Evolutionary conservation across 2,888 invertebrate species (phyloP).

Genomic region (Rugalucina vietnamica): DNA sequence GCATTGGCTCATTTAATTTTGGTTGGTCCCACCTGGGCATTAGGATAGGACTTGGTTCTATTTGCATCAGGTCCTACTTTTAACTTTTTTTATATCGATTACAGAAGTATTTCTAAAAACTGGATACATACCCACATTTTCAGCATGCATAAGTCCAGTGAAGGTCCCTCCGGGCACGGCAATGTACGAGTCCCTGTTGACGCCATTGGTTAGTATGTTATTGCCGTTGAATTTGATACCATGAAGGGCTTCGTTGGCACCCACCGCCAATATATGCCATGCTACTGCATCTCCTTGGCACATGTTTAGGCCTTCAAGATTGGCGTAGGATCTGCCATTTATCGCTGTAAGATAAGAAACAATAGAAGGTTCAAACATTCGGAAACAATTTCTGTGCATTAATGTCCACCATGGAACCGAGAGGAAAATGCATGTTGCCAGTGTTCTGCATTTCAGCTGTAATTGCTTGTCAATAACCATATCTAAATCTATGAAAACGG

Average conservation of each 20-base stretch:
- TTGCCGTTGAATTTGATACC: slow-evolving; percentile 66
- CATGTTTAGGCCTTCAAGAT: slow-evolving; percentile 61
- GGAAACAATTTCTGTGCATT: not conserved
- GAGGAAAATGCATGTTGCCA: no score
- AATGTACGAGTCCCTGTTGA: slow-evolving; percentile 54
- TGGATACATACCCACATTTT: slow-evolving; percentile 56
- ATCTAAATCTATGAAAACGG: no score
- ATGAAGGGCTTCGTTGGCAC: slow-evolving; percentile 63
- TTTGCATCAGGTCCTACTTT: no score
- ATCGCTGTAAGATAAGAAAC: slow-evolving; percentile 45
- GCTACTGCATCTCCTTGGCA: slow-evolving; percentile 61
- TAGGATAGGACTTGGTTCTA: no score
- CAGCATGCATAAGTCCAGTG: slow-evolving; percentile 59
- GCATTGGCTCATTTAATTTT: no score
- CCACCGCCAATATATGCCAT: slow-evolving; percentile 67
- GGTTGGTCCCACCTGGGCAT: no score
- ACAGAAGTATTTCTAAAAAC: no score
- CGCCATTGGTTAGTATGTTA: slow-evolving; percentile 54
- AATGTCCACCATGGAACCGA: no score
- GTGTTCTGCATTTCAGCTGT: not conserved
- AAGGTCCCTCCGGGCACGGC: slow-evolving; percentile 52
- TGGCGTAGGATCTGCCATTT: slow-evolving; percentile 66
- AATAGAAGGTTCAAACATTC: not conserved
- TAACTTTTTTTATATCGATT: no score
- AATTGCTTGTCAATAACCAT: no score